Evolutionary conservation across 2,888 invertebrate genomes (phyloP), one percentile per base, ranked within the genome.

Genomic region (Cheilosia pagana): DNA sequence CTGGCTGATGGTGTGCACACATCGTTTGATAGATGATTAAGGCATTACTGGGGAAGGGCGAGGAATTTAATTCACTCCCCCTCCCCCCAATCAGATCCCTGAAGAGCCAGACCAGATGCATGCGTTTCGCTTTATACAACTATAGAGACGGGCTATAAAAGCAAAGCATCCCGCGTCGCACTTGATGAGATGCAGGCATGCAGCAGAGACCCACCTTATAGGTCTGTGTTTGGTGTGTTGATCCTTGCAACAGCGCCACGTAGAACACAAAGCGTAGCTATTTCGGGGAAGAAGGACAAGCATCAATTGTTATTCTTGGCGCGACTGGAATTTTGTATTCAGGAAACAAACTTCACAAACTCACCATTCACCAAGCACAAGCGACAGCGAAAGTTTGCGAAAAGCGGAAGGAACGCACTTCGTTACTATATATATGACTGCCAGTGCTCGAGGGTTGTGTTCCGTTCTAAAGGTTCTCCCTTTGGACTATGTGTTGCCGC

Each of bases 271-370:
- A 81, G 85, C 83, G 79, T 74, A 43, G 48, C 43, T 52, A 28
- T 14, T 16, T 41, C n/a, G 23, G 28, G 5, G 21, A 35, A 21
- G 43, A 55, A n/a, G 50, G 57, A 68, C 53, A 21, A 57, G 43
- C 71, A 45, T 60, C 83, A 85, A 79, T 85, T 85, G 85, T 85
- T 85, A 85, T 85, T 79, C 85, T 62, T 71, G 79, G 60, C 67
- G 77, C 85, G 85, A 76, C 50, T 71, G 85, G 85, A 81, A 85
- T 85, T 85, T 85, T 79, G 85, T 85, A 85, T 85, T 85, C 85
- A 85, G 85, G 85, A 85, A 85, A 85, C 85, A 85, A 85, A 85
- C 79, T 81, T 85, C 21, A 71, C 75, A 79, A 85, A 85, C 85
- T 79, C 79, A 71, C 50, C 65, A 85, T 81, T 79, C 79, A 71